phyloP scores from a whole-genome alignment of 2,113 vertebrate genomes.

The Tyto alba region DNA sequence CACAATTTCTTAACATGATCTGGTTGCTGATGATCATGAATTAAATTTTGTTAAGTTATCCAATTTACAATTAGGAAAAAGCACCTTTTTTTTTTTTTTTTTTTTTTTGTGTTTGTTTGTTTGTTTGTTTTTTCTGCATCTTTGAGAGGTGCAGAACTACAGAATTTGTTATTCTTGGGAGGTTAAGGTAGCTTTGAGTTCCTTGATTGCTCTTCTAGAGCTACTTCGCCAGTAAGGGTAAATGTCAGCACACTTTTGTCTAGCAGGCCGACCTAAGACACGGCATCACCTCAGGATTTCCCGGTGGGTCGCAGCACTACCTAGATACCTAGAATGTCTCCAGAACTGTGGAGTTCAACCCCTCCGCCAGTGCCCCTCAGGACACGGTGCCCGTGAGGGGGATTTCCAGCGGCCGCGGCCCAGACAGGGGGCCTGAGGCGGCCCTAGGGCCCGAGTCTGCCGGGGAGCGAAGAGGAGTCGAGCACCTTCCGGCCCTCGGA shows the following conservation, averaged over 20 bases:
- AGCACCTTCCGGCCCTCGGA: too few species aligned
- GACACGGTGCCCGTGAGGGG: too few species aligned
- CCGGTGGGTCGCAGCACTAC: background rate
- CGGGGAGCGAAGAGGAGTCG: fast-evolving
- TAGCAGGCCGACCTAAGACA: background rate
- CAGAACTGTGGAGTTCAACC: background rate
- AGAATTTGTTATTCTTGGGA: background rate
- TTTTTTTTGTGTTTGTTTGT: too few species aligned
- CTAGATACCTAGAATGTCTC: background rate
- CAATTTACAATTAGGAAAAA: background rate
- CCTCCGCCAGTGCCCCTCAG: background rate
- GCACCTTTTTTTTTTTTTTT: too few species aligned
- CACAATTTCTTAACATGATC: background rate
- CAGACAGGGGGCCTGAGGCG: fast-evolving
- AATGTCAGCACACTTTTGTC: background rate
- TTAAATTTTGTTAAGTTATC: background rate
- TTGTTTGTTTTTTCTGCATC: background rate
- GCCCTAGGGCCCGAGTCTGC: fast-evolving
- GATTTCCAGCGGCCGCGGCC: background rate
- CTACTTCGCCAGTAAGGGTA: background rate
- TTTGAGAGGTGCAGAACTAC: background rate
- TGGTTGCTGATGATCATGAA: background rate
- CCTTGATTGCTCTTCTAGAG: background rate
- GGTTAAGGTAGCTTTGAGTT: background rate
- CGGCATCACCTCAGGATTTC: background rate